phyloP scores from a whole-genome alignment of 2,888 invertebrate genomes.

The Ferrisia virgata region DNA sequence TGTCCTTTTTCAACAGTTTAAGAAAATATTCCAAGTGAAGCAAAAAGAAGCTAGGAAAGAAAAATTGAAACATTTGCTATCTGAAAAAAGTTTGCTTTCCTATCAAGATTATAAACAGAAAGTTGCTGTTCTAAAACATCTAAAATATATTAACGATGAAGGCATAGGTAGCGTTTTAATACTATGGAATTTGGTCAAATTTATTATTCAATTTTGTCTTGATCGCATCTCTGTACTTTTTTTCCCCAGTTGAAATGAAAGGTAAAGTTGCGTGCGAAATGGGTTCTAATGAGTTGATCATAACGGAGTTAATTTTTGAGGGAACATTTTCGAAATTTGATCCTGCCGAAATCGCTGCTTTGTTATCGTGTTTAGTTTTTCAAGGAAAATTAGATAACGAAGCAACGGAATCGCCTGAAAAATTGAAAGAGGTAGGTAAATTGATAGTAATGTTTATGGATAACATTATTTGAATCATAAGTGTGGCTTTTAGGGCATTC shows the following conservation, averaged over 20 bases:
- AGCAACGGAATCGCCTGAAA: constrained; percentile 60
- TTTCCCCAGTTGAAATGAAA: constrained; percentile 56
- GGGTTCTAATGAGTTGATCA: constrained; percentile 78
- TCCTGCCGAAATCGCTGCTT: constrained; percentile 88
- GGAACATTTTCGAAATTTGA: constrained; percentile 63
- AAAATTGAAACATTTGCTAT: not conserved
- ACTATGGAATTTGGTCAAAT: constrained; percentile 37
- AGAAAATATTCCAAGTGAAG: constrained; percentile 24
- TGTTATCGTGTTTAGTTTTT: constrained; percentile 89
- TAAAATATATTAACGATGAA: constrained; percentile 73
- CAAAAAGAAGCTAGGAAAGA: constrained; percentile 59
- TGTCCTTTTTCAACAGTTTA: constrained; percentile 44
- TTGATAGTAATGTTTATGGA: not conserved
- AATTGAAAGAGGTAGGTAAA: constrained; percentile 58
- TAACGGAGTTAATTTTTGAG: constrained; percentile 89
- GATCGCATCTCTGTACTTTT: no score
- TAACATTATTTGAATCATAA: not conserved
- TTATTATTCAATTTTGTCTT: constrained; percentile 19
- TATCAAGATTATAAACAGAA: constrained; percentile 56
- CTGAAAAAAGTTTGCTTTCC: constrained; percentile 3
- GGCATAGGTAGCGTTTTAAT: constrained; percentile 59
- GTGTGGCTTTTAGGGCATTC: constrained; percentile 47
- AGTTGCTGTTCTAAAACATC: constrained; percentile 67
- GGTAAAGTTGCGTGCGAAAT: constrained; percentile 85
- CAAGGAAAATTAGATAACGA: constrained; percentile 69